phyloP scores from a whole-genome alignment of 2,888 invertebrate species.

The Thereva unica region DNA sequence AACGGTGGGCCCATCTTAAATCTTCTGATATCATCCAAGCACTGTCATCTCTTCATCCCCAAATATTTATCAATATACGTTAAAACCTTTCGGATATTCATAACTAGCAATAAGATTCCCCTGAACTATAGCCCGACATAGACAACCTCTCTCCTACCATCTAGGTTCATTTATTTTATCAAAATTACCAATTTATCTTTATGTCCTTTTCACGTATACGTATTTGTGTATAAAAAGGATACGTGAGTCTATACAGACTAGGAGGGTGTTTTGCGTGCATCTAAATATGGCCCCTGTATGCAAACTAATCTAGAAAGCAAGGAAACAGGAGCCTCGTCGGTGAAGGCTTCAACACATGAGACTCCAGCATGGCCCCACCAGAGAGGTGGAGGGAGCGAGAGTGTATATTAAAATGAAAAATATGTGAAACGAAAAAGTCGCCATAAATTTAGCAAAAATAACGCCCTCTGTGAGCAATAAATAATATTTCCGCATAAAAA shows the following conservation, averaged over 20 bases:
- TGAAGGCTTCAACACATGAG: constrained; percentile 24
- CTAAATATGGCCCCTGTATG: constrained; percentile 21
- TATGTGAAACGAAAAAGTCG: constrained; percentile 41
- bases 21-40: too few species aligned
- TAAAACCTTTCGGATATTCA: background rate
- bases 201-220: constrained; percentile 20
- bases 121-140: background rate
- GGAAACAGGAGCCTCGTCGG: constrained; percentile 5
- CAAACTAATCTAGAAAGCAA: constrained; percentile 38
- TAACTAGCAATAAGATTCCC: constrained; percentile 18
- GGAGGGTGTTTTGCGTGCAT: background rate
- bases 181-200: constrained; percentile 33
- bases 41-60: too few species aligned
- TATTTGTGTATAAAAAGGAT: background rate
- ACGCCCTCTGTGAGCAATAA: constrained; percentile 54
- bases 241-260: background rate
- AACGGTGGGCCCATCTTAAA: too few species aligned
- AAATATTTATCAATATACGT: too few species aligned
- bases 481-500: constrained; percentile 56
- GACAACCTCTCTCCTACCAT: too few species aligned
- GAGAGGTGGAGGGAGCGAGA: background rate
- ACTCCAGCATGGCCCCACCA: background rate
- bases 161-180: constrained; percentile 9
- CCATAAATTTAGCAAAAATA: constrained; percentile 45
- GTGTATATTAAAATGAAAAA: constrained; percentile 43